Evolutionary conservation across 2,797 vertebrate genomes (phyloP), one percentile per base, ranked within the genome.

Genomic region (Leptatherina wallacei): DNA sequence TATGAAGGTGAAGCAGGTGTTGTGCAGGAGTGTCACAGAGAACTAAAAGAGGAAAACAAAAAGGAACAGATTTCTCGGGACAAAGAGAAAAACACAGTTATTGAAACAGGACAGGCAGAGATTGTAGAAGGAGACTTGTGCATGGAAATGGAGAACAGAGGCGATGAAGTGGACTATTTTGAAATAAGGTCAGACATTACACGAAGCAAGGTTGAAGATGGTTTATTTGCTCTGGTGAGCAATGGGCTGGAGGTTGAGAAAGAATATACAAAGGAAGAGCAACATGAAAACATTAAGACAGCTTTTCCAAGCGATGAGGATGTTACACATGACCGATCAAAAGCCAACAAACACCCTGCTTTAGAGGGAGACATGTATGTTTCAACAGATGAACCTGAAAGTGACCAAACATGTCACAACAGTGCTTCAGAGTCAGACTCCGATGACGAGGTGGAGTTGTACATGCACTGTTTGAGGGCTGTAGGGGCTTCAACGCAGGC

Each of bases 391-490:
- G 79, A 83, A 62, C 65, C 55, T 1, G 81, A 77, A 52, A 56
- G 35, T 16, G 80, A 88, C 47, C 66, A 36, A 49, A 54, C 1
- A 1, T 54, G 54, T 33, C 66, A 71, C 0, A 81, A 79, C 55
- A 74, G 76, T 20, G 16, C 67, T 2, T 94, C 93, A 3, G 93
- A 93, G 58, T 94, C 93, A 0, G 80, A 90, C 77, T 93, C 91
- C 0, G 94, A 93, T 12, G 93, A 95, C 2, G 94, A 95, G 83
- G 91, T 95, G 85, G 93, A 94, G 67, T 42, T 94, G 61, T 93
- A 94, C 85, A 86, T 95, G 78, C 88, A 80, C 81, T 91, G 91
- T 51, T 85, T 95, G 72, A 91, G 88, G 62, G 92, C 78, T 0
- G 83, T 86, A 9, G 89, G 93, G 22, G 4, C 69, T 0, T 55